Evolutionary conservation across 2,113 vertebrate genomes (phyloP).

Genomic region (Micronycteris hirsuta): DNA sequence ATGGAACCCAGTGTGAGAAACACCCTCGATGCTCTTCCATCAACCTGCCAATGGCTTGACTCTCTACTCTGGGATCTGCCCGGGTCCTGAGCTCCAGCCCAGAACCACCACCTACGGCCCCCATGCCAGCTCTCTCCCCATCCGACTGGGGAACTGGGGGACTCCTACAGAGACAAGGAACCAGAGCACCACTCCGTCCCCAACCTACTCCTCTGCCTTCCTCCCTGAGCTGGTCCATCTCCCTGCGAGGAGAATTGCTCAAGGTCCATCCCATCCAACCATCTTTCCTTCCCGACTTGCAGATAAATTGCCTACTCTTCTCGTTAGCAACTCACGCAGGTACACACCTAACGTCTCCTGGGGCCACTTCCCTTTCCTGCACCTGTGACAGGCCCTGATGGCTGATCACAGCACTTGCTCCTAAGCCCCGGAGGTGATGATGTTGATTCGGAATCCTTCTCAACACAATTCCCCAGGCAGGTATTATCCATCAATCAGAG

Average conservation of each 20-base stretch:
- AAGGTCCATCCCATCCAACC: not conserved
- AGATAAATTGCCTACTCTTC: not conserved
- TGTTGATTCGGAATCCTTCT: not conserved
- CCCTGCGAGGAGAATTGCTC: not conserved
- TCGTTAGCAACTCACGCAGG: not conserved
- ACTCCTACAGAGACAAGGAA: not conserved
- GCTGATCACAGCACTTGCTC: not conserved
- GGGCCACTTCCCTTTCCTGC: not conserved
- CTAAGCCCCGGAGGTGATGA: not conserved
- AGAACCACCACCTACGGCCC: not conserved
- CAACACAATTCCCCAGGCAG: not conserved
- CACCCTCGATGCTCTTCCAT: not conserved
- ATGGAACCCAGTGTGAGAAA: not conserved
- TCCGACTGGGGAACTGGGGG: not conserved
- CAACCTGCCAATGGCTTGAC: not conserved
- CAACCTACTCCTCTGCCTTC: not conserved
- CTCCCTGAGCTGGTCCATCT: not conserved
- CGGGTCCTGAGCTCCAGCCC: not conserved
- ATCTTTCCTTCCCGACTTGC: not conserved
- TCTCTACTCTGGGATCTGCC: not conserved
- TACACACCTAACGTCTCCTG: not conserved
- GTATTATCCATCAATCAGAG: not conserved
- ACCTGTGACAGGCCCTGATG: not conserved
- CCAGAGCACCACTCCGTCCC: not conserved
- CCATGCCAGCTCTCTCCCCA: not conserved